Conservation (phyloP, 2,797 vertebrate species). For the Hapalemur alaotrensis region DNA sequence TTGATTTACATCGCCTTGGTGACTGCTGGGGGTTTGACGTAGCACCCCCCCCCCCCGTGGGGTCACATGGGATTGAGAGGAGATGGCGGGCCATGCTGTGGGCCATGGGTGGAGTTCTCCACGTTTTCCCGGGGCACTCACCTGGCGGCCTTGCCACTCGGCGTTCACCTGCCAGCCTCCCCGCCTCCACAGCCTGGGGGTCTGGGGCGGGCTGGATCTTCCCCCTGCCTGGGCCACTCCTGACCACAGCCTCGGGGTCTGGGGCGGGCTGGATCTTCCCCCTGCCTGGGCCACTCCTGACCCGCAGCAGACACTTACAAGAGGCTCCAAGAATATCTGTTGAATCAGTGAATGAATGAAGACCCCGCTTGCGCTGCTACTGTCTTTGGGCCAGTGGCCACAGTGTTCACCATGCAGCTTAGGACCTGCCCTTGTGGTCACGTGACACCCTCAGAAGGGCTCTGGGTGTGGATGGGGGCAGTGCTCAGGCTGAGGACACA, state of each 20-base stretch:
- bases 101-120: not conserved
- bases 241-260: not conserved
- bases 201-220: not conserved
- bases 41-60: too few relatives aligned
- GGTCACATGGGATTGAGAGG: not conserved
- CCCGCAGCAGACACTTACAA: not conserved
- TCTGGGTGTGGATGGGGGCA: too few relatives aligned
- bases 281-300: too few relatives aligned
- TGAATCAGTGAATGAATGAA: not conserved
- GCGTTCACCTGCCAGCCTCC: not conserved
- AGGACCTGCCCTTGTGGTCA: not conserved
- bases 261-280: too few relatives aligned
- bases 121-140: not conserved
- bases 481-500: not conserved
- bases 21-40: not conserved
- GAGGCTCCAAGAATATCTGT: not conserved
- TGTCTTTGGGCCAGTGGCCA: not conserved
- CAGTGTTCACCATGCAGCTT: not conserved
- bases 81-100: not conserved
- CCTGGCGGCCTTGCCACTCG: not conserved
- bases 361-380: too few relatives aligned
- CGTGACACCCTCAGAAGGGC: not conserved
- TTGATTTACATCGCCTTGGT: not conserved
- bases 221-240: too few relatives aligned
- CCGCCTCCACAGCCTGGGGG: not conserved